Evolutionary conservation across 2,797 vertebrate species (phyloP).

Genomic region (Rhynchotus rufescens): DNA sequence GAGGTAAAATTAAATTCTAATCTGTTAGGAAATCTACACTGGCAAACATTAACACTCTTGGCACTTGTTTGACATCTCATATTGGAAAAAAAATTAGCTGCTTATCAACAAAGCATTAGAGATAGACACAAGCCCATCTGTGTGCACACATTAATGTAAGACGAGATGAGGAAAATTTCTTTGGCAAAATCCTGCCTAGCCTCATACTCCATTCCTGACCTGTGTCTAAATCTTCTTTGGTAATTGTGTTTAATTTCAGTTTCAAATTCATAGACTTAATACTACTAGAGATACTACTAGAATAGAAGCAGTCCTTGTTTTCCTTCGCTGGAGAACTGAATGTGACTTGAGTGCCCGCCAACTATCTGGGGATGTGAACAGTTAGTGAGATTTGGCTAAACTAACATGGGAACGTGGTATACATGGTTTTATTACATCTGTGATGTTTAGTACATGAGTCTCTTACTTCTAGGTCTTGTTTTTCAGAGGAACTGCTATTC

Average conservation of each 20-base stretch:
- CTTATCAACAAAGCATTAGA: not conserved
- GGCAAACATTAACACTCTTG: not conserved
- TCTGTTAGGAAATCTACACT: not conserved
- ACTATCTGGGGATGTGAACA: not conserved
- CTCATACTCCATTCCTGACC: fast-evolving
- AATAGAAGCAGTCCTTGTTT: not conserved
- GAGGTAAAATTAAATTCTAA: slow-evolving; percentile 36
- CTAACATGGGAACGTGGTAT: fast-evolving
- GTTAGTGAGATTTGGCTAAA: not conserved
- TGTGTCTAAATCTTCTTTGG: not conserved
- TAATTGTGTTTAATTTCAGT: not conserved
- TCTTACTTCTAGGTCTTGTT: not conserved
- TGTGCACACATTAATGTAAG: not conserved
- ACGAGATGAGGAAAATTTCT: not conserved
- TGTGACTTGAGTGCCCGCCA: not conserved
- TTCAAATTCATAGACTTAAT: not conserved
- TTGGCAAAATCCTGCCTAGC: not conserved
- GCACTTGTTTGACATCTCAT: not conserved
- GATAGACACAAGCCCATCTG: not conserved
- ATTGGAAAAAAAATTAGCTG: not conserved
- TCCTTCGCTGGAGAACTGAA: not conserved
- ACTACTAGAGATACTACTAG: not conserved
- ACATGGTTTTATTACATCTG: fast-evolving
- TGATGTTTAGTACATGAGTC: not conserved
- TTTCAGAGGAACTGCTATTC: not conserved